These are phyloP conservation scores for Paracanthobrama guichenoti DNA, from an alignment of 2,113 vertebrate species.

Conservation along the genomic window DNA sequence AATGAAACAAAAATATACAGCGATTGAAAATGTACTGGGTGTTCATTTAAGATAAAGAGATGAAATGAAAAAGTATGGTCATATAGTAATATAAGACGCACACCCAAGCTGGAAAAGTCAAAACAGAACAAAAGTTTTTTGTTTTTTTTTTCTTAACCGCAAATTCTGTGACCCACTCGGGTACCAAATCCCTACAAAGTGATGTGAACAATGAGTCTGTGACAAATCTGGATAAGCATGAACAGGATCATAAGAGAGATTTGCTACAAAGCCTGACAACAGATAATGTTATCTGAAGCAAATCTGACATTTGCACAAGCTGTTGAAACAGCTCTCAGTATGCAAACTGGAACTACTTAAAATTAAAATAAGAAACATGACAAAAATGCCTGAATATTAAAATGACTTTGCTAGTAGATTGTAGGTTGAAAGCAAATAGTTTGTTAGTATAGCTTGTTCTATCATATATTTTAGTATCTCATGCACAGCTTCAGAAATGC, in stretches of 20 bases:
- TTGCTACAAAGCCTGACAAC: slow-evolving; percentile 38
- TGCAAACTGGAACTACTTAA: slow-evolving; percentile 10
- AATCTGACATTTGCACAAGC: slow-evolving; percentile 34
- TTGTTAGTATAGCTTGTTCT: neutral
- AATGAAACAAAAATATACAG: no score
- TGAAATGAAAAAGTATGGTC: neutral
- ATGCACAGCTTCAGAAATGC: neutral
- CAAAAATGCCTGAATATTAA: neutral
- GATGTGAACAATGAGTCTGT: slow-evolving; percentile 31
- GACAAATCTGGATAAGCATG: slow-evolving; percentile 34
- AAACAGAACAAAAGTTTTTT: neutral
- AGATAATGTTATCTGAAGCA: slow-evolving; percentile 37
- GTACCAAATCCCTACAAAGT: slow-evolving; percentile 31
- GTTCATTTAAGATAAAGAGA: neutral
- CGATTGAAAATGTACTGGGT: neutral
- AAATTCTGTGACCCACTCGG: neutral
- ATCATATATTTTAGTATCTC: neutral
- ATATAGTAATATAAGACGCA: neutral
- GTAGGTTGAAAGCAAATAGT: neutral
- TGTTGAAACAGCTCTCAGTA: slow-evolving; percentile 3
- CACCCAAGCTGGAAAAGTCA: neutral
- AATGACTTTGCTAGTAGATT: neutral
- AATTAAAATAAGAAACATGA: slow-evolving; percentile 21
- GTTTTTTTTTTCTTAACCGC: no score
- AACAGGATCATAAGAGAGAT: slow-evolving; percentile 33